Evolutionary conservation across 2,113 vertebrate species (phyloP), one percentile per base, ranked within the genome.

Genomic region (Rhea pennata): DNA sequence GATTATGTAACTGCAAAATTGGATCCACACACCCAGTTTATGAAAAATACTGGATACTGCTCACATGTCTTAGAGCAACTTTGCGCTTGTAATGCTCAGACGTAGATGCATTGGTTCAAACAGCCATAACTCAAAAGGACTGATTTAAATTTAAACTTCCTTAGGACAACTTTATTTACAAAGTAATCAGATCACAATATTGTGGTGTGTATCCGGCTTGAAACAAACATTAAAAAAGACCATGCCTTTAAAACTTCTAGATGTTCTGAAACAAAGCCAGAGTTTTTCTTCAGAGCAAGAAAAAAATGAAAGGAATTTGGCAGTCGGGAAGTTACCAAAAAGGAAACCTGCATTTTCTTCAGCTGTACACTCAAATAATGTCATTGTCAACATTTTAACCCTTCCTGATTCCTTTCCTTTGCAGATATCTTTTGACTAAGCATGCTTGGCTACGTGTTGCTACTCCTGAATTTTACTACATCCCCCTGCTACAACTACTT

Each of bases 1-100:
- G 89, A 10, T 92, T 93, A 54, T 76, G 31, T n/a, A 87, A 94
- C 77, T 76, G 54, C 53, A 64, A 22, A 91, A 87, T 84, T 31
- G 8, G 58, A 50, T 70, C 64, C 44, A 73, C 74, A 48, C 62
- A 82, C 53, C n/a, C 53, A 42, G 62, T 64, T 72, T 51, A 31
- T 42, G 61, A 27, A 48, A 82, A 84, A 51, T 51, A 46, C 10
- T 46, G 46, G 69, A 50, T 31, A 24, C 50, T n/a, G 9, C 26
- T 79, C 31, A 4, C 0, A 0, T 62, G 64, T 77, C 15, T 64
- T 50, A 27, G n/a, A 78, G 66, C 23, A 72, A 4, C 48, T 84
- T 87, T 6, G 1, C 29, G 59, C 62, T 33, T 12, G 12, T 42
- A 1, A 0, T 33, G 44, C 54, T 87, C 39, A 54, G 46, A 24